Evolutionary conservation across 2,888 invertebrate species (phyloP).

Genomic region (Luffia ferchaultella): DNA sequence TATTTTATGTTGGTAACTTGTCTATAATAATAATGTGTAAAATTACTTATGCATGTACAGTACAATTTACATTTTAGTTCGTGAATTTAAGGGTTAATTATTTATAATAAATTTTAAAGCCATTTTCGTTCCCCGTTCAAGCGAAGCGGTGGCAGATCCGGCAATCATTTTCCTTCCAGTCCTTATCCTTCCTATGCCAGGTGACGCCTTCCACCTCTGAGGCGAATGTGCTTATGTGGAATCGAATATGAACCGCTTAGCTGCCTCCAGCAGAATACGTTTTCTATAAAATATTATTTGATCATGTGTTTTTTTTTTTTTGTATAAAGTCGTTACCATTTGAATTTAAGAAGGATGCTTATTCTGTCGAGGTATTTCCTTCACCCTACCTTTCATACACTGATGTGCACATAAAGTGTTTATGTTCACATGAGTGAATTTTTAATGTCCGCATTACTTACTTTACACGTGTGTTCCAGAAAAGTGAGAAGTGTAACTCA

Average conservation of each 20-base stretch:
- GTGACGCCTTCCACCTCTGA: conserved; percentile 66
- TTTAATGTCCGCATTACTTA: conserved; percentile 21
- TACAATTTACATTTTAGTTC: too few relatives aligned
- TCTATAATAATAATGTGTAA: too few relatives aligned
- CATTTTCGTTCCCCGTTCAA: conserved; percentile 12
- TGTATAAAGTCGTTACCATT: too few relatives aligned
- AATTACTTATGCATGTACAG: too few relatives aligned
- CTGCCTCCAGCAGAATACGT: conserved; percentile 47
- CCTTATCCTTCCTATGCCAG: conserved; percentile 51
- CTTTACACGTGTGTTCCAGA: conserved; percentile 29
- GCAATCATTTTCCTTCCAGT: conserved; percentile 32
- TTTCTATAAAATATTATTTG: conserved; percentile 21
- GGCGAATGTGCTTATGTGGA: conserved; percentile 45
- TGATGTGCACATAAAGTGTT: conserved; percentile 46
- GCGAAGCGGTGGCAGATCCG: conserved; percentile 57
- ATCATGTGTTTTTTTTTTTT: too few relatives aligned
- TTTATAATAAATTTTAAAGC: not conserved
- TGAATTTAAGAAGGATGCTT: conserved; percentile 23
- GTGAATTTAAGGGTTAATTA: too few relatives aligned
- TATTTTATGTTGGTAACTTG: too few relatives aligned
- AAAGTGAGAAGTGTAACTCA: conserved; percentile 44
- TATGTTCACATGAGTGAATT: conserved; percentile 24
- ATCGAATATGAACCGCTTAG: conserved; percentile 56
- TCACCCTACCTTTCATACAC: conserved; percentile 22
- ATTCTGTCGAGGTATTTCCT: conserved; percentile 41